Evolutionary conservation across 2,888 invertebrate genomes (phyloP).

Genomic region (Xestia c-nigrum): DNA sequence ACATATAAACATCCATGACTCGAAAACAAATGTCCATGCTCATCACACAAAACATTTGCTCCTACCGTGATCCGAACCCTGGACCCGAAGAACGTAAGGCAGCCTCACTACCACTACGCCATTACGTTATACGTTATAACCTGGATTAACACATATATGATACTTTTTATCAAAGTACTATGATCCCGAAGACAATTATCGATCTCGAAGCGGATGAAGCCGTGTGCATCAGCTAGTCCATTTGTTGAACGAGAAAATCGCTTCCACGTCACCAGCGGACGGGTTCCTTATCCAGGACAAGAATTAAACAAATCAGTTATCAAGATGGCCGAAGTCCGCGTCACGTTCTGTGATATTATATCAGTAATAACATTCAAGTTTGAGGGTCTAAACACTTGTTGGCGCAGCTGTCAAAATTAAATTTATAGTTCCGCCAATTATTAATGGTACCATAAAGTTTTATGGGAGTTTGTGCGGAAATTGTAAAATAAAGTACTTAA

Average conservation of each 20-base stretch:
- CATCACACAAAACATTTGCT: too few relatives aligned
- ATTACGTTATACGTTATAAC: too few relatives aligned
- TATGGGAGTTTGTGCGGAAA: background rate
- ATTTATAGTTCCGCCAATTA: conserved; percentile 19
- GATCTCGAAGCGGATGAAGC: too few relatives aligned
- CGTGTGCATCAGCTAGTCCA: background rate
- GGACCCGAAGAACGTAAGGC: too few relatives aligned
- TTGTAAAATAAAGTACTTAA: background rate
- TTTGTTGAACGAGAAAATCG: background rate
- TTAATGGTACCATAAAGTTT: conserved; percentile 1
- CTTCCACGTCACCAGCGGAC: background rate
- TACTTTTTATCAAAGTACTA: too few relatives aligned
- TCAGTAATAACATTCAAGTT: conserved; percentile 7
- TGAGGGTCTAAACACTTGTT: conserved; percentile 15
- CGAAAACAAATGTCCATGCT: too few relatives aligned
- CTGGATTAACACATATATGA: too few relatives aligned
- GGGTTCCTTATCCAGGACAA: background rate
- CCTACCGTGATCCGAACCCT: too few relatives aligned
- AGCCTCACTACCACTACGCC: too few relatives aligned
- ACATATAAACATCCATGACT: too few relatives aligned
- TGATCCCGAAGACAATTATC: too few relatives aligned
- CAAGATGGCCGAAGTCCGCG: conserved; percentile 8
- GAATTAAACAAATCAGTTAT: conserved; percentile 17
- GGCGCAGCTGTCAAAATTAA: conserved; percentile 9
- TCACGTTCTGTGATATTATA: conserved; percentile 16